These are phyloP conservation scores for Otocyon megalotis DNA, from an alignment of 2,113 vertebrate genomes.

Conservation along the genomic window DNA sequence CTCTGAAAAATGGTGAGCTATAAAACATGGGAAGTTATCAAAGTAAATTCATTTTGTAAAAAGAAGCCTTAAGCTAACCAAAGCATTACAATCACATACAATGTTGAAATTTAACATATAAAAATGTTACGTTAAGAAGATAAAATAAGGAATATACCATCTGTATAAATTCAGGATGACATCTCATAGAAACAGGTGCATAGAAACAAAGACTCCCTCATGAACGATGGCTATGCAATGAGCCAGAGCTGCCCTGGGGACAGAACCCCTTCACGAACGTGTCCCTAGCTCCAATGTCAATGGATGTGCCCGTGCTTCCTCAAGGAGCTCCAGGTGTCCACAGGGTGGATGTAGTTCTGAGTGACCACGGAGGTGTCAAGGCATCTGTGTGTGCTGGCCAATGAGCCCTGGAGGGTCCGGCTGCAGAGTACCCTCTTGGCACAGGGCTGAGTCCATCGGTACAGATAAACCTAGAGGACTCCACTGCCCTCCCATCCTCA, in stretches of 20 bases:
- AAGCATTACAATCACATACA: not conserved
- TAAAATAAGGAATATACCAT: not conserved
- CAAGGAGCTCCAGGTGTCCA: not conserved
- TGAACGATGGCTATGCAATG: not conserved
- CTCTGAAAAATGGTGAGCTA: not conserved
- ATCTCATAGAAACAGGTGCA: slow-evolving; percentile 52
- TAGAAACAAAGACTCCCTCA: not conserved
- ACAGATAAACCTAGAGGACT: not conserved
- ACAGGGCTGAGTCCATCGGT: not conserved
- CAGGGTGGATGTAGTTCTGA: not conserved
- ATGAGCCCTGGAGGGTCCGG: not conserved
- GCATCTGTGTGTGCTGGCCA: not conserved
- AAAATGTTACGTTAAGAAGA: not conserved
- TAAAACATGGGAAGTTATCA: not conserved
- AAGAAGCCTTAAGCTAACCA: not conserved
- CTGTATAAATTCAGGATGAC: not conserved
- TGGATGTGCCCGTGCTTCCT: not conserved
- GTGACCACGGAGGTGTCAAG: not conserved
- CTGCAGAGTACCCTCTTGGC: rapidly evolving
- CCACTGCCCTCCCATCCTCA: not conserved
- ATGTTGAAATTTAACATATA: slow-evolving; percentile 13
- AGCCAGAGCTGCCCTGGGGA: not conserved
- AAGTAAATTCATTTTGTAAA: not conserved
- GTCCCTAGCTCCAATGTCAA: not conserved
- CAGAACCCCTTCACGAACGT: not conserved